Conservation (phyloP, 2,113 vertebrate genomes). For the Alethe castanea region DNA sequence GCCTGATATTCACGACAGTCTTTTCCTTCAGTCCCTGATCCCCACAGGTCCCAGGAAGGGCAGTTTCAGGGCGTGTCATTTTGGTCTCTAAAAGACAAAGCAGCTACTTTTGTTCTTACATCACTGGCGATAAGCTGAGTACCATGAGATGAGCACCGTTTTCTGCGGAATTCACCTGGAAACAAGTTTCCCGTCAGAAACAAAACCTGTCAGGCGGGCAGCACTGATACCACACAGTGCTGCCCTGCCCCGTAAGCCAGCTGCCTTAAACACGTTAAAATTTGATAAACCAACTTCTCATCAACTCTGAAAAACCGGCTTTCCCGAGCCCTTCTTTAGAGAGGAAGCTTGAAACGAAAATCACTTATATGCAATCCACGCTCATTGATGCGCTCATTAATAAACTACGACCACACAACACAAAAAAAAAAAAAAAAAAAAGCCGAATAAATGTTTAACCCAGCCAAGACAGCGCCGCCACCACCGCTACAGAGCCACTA, state of each 20-base stretch:
- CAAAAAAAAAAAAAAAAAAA: background rate
- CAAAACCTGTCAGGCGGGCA: background rate
- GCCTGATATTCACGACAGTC: fast-evolving
- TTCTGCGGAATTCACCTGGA: fast-evolving
- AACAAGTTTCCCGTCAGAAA: background rate
- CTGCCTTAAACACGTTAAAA: fast-evolving
- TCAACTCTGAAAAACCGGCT: background rate
- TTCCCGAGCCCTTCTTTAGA: background rate
- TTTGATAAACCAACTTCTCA: background rate
- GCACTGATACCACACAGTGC: fast-evolving
- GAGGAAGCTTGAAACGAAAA: background rate
- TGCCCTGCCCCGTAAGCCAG: background rate
- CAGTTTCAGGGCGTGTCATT: background rate
- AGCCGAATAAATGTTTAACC: background rate
- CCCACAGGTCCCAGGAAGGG: background rate
- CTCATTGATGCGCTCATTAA: background rate
- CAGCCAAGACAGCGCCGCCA: background rate
- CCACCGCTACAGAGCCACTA: background rate
- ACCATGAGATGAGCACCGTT: background rate
- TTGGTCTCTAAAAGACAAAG: background rate
- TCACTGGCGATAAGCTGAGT: fast-evolving
- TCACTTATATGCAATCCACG: background rate
- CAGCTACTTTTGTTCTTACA: background rate
- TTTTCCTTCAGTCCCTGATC: background rate
- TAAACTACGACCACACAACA: background rate